Conservation (phyloP, 2,797 vertebrate genomes). For the Chelidonichthys spinosus region DNA sequence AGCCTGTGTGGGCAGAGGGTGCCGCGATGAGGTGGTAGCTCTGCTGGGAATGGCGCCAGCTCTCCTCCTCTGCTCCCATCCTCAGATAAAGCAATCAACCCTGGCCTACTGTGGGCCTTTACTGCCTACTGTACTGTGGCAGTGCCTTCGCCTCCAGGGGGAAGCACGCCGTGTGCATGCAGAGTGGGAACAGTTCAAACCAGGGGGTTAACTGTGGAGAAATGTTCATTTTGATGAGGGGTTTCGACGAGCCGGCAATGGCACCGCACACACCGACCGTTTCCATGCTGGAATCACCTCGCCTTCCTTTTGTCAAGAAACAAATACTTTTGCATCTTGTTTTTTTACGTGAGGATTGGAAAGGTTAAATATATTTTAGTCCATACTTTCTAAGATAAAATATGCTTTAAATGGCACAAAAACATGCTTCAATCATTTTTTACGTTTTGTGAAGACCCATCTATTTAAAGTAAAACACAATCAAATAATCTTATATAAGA, state of each 20-base stretch:
- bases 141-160: neutral
- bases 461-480: too few relatives aligned
- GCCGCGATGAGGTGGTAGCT: conserved; percentile 58
- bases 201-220: conserved; percentile 46
- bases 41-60: conserved; percentile 61
- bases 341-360: too few relatives aligned
- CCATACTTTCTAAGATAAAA: too few relatives aligned
- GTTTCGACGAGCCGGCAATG: conserved; percentile 34
- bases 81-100: conserved; percentile 63
- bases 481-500: too few relatives aligned
- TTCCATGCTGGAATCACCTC: too few relatives aligned
- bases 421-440: too few relatives aligned
- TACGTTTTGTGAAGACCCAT: too few relatives aligned
- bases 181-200: conserved; percentile 31
- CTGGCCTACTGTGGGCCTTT: conserved; percentile 58
- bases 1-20: conserved; percentile 64
- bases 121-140: conserved; percentile 10
- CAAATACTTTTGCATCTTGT: too few relatives aligned
- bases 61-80: conserved; percentile 60
- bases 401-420: too few relatives aligned
- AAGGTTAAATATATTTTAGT: too few relatives aligned
- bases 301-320: too few relatives aligned
- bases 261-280: neutral
- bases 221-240: conserved; percentile 39
- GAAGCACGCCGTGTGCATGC: neutral